A percentile compares a stretch with the other conserved stretches of the same genome.
Conservation (phyloP, 2,113 vertebrate genomes). For the cattle (Bos taurus) region DNA sequence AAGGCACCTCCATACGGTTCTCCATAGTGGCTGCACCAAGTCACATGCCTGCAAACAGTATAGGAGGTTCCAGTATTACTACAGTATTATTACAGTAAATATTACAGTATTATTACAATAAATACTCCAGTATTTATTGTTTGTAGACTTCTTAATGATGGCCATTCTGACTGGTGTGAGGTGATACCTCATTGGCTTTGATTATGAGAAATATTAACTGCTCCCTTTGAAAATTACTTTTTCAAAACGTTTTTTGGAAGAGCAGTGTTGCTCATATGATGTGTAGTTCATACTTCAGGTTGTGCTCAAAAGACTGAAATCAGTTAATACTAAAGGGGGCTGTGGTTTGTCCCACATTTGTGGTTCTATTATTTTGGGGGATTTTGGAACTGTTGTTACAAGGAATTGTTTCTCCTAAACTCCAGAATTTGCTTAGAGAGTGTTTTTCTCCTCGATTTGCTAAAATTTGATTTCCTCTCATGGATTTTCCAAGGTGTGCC, state of each 20-base stretch:
- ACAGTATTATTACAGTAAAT: no score
- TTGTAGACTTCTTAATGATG: neutral
- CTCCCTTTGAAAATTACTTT: neutral
- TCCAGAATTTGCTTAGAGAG: neutral
- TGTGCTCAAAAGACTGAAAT: neutral
- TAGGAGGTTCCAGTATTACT: neutral
- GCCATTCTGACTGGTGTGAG: neutral
- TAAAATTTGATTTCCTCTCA: neutral
- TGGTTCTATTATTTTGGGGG: neutral
- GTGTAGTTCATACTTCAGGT: neutral
- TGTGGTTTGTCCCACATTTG: neutral
- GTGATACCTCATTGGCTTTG: neutral
- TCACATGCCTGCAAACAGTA: neutral
- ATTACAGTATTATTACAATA: no score
- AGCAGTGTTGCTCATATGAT: neutral
- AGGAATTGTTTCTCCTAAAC: neutral
- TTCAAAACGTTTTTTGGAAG: neutral
- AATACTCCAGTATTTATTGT: neutral
- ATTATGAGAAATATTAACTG: neutral
- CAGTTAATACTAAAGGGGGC: neutral
- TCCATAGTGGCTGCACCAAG: neutral
- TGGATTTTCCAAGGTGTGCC: neutral
- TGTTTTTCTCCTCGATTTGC: conserved; percentile 20
- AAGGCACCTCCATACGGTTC: neutral
- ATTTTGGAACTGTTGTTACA: neutral